Conservation (phyloP, 2,113 vertebrate species). For the Meles meles region DNA sequence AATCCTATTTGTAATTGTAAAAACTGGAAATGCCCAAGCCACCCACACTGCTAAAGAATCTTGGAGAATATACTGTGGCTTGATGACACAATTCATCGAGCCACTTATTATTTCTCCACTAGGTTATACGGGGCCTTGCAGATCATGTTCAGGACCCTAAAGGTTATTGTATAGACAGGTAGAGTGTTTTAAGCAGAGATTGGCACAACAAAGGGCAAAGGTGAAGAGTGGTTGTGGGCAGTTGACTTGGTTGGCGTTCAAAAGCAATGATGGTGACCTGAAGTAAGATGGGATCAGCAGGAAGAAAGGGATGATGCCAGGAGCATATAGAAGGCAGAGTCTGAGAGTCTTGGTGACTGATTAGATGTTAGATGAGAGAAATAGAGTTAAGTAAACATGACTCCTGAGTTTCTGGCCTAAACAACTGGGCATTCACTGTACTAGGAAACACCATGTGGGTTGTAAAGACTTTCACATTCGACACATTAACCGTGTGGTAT, state of each 20-base stretch:
- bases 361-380: not conserved
- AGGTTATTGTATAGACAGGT: not conserved
- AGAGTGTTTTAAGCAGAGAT: not conserved
- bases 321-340: not conserved
- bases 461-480: not conserved
- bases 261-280: not conserved
- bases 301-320: not conserved
- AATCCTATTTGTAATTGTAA: constrained; percentile 8
- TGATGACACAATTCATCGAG: not conserved
- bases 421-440: not conserved
- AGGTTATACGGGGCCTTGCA: not conserved
- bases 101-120: not conserved
- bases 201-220: no score
- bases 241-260: not conserved
- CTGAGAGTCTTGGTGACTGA: not conserved
- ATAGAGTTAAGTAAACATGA: not conserved
- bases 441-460: not conserved
- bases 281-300: not conserved
- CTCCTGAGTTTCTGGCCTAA: not conserved
- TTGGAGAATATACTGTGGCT: accelerated
- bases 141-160: not conserved
- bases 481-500: accelerated
- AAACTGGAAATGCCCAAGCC: not conserved
- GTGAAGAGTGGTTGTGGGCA: not conserved
- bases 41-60: not conserved